These are phyloP conservation scores for Hyposoter didymator DNA, from an alignment of 2,888 invertebrate genomes.

Conservation along the genomic window DNA sequence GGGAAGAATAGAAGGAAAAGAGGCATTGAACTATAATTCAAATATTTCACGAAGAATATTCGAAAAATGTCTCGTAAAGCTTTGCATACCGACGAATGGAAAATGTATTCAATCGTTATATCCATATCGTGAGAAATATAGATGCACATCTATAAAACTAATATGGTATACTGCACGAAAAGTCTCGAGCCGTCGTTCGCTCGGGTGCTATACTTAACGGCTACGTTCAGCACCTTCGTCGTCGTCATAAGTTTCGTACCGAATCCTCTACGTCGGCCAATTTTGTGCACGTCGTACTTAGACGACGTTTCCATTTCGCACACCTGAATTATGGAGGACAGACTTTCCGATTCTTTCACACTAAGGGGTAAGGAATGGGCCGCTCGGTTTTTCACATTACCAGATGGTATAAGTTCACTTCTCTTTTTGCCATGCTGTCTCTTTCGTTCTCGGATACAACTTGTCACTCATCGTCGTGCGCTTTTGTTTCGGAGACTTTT, in stretches of 20 bases:
- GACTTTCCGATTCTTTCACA: constrained; percentile 69
- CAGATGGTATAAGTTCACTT: constrained; percentile 29
- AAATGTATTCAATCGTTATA: constrained; percentile 32
- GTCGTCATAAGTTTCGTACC: constrained; percentile 38
- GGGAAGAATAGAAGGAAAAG: neutral
- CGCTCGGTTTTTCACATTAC: constrained; percentile 38
- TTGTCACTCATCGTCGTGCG: constrained; percentile 9
- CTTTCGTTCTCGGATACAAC: constrained; percentile 24
- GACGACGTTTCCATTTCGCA: constrained; percentile 69
- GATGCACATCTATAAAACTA: neutral
- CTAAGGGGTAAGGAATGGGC: constrained; percentile 11
- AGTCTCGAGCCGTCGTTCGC: constrained; percentile 40
- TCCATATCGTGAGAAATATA: neutral
- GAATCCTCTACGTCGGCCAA: constrained; percentile 57
- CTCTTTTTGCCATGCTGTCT: constrained; percentile 8
- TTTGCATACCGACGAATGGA: constrained; percentile 42
- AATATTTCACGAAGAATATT: constrained; percentile 37
- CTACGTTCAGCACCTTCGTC: constrained; percentile 43
- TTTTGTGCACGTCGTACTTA: constrained; percentile 69
- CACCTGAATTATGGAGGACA: constrained; percentile 69
- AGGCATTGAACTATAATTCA: constrained; percentile 42
- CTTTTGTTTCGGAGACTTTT: constrained; percentile 11
- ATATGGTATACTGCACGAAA: constrained; percentile 29
- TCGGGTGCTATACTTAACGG: constrained; percentile 36
- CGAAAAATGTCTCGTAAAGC: constrained; percentile 49